Evolutionary conservation across 2,113 vertebrate species (phyloP).

Genomic region (Morone chrysops): DNA sequence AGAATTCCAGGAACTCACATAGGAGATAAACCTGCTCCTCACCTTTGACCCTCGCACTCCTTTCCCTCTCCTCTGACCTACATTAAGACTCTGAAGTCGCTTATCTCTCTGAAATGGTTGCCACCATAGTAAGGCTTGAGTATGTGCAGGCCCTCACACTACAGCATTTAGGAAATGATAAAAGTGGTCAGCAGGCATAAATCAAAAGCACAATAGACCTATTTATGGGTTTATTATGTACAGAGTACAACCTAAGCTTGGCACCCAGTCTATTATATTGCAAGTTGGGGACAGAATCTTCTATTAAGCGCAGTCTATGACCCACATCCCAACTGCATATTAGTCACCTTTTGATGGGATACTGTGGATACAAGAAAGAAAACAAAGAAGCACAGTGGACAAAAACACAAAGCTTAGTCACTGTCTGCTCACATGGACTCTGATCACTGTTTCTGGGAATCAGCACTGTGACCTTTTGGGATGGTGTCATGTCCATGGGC

Average conservation of each 20-base stretch:
- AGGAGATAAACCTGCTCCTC: slow-evolving; percentile 56
- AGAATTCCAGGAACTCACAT: slow-evolving; percentile 50
- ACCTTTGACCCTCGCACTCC: slow-evolving; percentile 51
- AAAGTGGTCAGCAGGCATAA: slow-evolving; percentile 19
- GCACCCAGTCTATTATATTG: neutral
- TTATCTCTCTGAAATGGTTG: slow-evolving; percentile 38
- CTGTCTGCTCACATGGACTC: slow-evolving; percentile 36
- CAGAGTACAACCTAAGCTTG: slow-evolving; percentile 34
- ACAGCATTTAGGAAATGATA: slow-evolving; percentile 29
- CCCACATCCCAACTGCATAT: slow-evolving; percentile 3
- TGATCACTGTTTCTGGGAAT: slow-evolving; percentile 33
- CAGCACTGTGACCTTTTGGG: slow-evolving; percentile 49
- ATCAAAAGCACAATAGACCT: slow-evolving; percentile 8
- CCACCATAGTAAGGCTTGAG: neutral
- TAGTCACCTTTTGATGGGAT: slow-evolving; percentile 20
- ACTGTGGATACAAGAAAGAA: slow-evolving; percentile 15
- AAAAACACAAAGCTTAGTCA: slow-evolving; percentile 23
- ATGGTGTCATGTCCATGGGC: slow-evolving; percentile 21
- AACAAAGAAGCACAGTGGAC: neutral
- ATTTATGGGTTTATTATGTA: slow-evolving; percentile 53
- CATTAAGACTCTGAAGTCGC: slow-evolving; percentile 6
- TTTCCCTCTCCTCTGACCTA: slow-evolving; percentile 44
- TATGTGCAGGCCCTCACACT: neutral
- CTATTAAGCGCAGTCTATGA: neutral
- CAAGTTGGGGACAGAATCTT: slow-evolving; percentile 10